phyloP scores from a whole-genome alignment of 1,140 invertebrate species.

The Drosophila tropicalis region DNA sequence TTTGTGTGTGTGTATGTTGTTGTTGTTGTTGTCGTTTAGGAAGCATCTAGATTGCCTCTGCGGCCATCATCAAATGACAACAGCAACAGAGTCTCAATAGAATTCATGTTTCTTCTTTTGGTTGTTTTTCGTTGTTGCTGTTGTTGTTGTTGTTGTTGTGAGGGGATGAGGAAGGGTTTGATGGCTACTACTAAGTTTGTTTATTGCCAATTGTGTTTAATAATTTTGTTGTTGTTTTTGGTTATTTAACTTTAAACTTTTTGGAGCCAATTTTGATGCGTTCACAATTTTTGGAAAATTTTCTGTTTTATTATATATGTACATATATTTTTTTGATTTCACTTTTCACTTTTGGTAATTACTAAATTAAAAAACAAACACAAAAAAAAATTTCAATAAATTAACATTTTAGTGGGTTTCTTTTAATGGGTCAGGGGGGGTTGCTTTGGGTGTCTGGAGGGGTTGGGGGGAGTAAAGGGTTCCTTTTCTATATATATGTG shows the following conservation, averaged over 20 bases:
- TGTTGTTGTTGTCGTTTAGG: constrained; percentile 47
- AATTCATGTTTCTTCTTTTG: constrained; percentile 33
- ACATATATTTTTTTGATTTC: not conserved
- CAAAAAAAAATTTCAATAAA: not conserved
- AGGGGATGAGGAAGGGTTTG: no score
- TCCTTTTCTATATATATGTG: not conserved
- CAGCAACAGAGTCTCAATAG: constrained; percentile 22
- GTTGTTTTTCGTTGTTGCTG: constrained; percentile 5
- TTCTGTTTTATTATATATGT: no score
- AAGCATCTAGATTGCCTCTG: constrained; percentile 48
- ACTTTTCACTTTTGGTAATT: constrained; percentile 9
- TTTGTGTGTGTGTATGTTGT: constrained; percentile 18
- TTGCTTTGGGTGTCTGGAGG: not conserved
- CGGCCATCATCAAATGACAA: constrained; percentile 18
- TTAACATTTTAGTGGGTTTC: not conserved
- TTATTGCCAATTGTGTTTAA: constrained; percentile 1
- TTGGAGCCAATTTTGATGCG: not conserved
- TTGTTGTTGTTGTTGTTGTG: not conserved
- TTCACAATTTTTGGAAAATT: not conserved
- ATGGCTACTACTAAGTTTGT: not conserved
- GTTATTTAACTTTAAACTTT: not conserved
- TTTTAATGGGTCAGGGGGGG: not conserved
- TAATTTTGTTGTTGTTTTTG: not conserved
- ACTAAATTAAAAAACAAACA: not conserved
- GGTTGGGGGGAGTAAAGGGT: not conserved